These are phyloP conservation scores for Mus caroli DNA, from an alignment of 2,797 vertebrate species.

Conservation along the genomic window DNA sequence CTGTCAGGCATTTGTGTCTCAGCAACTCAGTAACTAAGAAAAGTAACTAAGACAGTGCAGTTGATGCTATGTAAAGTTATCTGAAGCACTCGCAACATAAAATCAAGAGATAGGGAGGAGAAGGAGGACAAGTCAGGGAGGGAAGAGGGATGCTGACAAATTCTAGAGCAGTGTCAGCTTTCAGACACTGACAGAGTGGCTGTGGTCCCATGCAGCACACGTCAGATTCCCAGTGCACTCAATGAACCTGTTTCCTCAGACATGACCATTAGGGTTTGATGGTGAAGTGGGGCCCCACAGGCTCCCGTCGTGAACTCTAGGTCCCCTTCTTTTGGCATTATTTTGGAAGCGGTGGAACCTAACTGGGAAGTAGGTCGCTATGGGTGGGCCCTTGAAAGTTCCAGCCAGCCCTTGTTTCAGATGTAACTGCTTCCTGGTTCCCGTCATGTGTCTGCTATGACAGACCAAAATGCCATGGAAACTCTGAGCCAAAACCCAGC, in stretches of 20 bases:
- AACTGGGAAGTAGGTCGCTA: background rate
- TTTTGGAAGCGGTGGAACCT: background rate
- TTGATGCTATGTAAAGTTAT: background rate
- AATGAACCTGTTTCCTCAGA: background rate
- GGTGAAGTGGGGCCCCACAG: background rate
- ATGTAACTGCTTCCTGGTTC: background rate
- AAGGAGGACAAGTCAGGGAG: rapidly evolving
- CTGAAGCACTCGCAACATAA: background rate
- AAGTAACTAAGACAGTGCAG: background rate
- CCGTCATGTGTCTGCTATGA: background rate
- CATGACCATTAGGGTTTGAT: background rate
- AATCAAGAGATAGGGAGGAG: rapidly evolving
- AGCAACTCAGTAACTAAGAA: background rate
- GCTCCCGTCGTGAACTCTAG: background rate
- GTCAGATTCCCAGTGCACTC: background rate
- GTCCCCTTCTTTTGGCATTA: background rate
- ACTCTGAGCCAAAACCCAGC: background rate
- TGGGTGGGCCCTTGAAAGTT: background rate
- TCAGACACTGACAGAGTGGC: rapidly evolving
- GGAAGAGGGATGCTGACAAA: rapidly evolving
- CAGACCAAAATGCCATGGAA: too few species aligned
- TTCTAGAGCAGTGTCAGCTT: rapidly evolving
- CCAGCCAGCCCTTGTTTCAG: background rate
- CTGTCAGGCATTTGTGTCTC: background rate
- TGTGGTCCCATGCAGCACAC: rapidly evolving